These are phyloP conservation scores for Drosophila nigritarsus DNA, from an alignment of 2,888 invertebrate genomes.

Conservation along the genomic window DNA sequence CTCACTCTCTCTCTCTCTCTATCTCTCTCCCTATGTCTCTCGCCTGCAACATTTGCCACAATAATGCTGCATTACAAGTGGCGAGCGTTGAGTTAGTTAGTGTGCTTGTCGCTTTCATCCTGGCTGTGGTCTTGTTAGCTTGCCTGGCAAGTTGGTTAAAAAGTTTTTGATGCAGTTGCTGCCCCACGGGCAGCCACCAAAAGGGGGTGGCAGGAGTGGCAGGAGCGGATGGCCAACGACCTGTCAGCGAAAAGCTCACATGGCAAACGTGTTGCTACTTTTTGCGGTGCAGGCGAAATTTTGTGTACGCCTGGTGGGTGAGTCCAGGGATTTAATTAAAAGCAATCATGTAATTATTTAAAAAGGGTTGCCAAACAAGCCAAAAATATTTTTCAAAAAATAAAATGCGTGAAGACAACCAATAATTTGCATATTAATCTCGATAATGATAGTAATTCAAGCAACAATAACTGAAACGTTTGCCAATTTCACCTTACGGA, in stretches of 20 bases:
- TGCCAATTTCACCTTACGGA: neutral
- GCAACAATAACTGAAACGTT: neutral
- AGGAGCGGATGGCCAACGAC: constrained; percentile 65
- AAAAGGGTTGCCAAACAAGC: neutral
- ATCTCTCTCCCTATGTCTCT: neutral
- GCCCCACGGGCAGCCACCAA: constrained; percentile 23
- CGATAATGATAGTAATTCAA: neutral
- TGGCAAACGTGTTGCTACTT: constrained; percentile 64
- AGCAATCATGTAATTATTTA: constrained; percentile 42
- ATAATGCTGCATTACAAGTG: constrained; percentile 75
- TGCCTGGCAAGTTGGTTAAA: constrained; percentile 78
- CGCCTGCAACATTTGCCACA: constrained; percentile 46
- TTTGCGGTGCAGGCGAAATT: constrained; percentile 62
- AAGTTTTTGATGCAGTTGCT: constrained; percentile 73
- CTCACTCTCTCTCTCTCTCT: neutral
- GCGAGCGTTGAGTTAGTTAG: constrained; percentile 74
- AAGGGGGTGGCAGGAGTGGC: neutral
- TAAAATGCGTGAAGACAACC: neutral
- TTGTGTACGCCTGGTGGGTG: constrained; percentile 11
- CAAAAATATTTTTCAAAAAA: neutral
- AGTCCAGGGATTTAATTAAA: constrained; percentile 44
- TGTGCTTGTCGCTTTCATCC: constrained; percentile 44
- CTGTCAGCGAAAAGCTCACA: constrained; percentile 42
- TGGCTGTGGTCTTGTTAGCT: constrained; percentile 67
- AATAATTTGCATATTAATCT: neutral